Conservation (phyloP, 2,797 vertebrate species). For the Masticophis lateralis region DNA sequence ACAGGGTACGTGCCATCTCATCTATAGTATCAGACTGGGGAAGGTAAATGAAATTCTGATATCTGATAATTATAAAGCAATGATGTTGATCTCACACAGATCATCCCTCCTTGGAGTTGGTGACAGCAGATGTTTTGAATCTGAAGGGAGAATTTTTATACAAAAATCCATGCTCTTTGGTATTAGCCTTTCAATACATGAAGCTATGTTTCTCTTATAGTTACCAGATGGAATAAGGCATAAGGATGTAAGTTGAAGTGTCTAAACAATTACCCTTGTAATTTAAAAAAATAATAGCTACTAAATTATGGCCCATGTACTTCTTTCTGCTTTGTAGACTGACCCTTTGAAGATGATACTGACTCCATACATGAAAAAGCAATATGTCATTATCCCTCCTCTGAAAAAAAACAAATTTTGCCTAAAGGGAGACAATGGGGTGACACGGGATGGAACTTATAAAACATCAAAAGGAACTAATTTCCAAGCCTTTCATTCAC, state of each 20-base stretch:
- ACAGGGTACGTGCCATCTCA: neutral
- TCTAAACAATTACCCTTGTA: constrained; percentile 58
- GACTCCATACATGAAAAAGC: constrained; percentile 22
- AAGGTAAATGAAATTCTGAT: neutral
- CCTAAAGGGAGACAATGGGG: constrained; percentile 15
- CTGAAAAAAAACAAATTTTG: constrained; percentile 55
- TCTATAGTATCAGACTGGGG: neutral
- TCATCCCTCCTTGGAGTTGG: neutral
- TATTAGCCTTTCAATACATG: neutral
- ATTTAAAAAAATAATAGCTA: constrained; percentile 49
- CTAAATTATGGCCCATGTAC: constrained; percentile 50
- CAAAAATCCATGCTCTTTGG: constrained; percentile 19
- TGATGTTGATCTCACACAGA: constrained; percentile 1
- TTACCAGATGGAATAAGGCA: constrained; percentile 31
- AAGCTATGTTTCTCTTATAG: constrained; percentile 38
- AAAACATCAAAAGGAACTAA: constrained; percentile 12
- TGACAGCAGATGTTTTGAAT: constrained; percentile 5
- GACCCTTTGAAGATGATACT: constrained; percentile 53
- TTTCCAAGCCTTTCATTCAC: constrained; percentile 18
- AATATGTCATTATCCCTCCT: constrained; percentile 51
- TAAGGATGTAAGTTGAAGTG: constrained; percentile 49
- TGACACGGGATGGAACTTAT: constrained; percentile 32
- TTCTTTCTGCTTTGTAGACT: constrained; percentile 45
- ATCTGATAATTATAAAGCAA: neutral
- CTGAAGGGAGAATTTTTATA: constrained; percentile 4